Evolutionary conservation across 2,797 vertebrate species (phyloP).

Genomic region (Rhinatrema bivittatum): DNA sequence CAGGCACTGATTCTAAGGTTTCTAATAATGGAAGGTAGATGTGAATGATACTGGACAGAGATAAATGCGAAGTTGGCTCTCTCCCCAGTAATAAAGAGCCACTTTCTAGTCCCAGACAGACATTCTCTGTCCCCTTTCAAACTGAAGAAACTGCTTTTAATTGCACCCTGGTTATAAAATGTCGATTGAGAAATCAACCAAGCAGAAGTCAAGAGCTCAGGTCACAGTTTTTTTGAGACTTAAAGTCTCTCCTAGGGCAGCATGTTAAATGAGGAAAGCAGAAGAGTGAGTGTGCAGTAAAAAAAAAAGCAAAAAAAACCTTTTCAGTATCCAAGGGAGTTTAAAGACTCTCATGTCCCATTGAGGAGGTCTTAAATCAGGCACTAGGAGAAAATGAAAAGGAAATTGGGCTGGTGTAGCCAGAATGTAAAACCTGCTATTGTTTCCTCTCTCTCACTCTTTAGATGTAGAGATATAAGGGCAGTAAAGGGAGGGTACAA

Average conservation of each 20-base stretch:
- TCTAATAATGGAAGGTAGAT: slow-evolving; percentile 16
- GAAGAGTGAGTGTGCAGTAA: too few species aligned
- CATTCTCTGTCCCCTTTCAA: too few species aligned
- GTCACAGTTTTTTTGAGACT: neutral
- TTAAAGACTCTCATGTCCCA: too few species aligned
- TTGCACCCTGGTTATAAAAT: slow-evolving; percentile 6
- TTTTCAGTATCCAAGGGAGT: slow-evolving; percentile 1
- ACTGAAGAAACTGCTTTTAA: neutral
- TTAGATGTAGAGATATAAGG: too few species aligned
- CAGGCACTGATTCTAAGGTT: too few species aligned
- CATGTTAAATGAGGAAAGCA: neutral
- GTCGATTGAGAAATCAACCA: neutral
- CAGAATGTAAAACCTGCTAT: slow-evolving; percentile 49
- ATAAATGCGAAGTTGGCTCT: slow-evolving; percentile 1
- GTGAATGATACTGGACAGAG: neutral
- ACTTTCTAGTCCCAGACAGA: too few species aligned
- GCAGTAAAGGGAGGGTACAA: too few species aligned
- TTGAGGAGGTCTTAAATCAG: slow-evolving; percentile 4
- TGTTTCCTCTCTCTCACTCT: slow-evolving; percentile 36
- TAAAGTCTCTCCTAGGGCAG: neutral
- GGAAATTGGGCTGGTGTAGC: slow-evolving; percentile 14
- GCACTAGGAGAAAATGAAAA: neutral
- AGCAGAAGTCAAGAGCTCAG: slow-evolving; percentile 3
- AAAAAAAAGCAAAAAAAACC: neutral
- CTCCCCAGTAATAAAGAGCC: slow-evolving; percentile 3